Conservation (phyloP, 2,888 invertebrate genomes). For the Spodoptera littoralis region DNA sequence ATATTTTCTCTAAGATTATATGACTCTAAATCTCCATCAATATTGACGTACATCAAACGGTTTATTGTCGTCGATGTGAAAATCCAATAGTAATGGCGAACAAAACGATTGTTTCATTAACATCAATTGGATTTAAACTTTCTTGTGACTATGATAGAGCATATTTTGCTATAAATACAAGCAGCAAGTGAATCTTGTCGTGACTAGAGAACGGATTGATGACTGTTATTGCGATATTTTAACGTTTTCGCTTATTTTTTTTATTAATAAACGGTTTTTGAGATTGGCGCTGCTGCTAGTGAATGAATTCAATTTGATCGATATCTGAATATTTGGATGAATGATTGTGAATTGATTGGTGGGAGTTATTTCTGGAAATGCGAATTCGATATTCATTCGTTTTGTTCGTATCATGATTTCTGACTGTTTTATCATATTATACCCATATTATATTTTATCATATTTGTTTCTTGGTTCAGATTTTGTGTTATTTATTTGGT, state of each 20-base stretch:
- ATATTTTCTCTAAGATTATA: neutral
- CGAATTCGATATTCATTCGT: neutral
- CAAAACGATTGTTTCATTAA: conserved; percentile 14
- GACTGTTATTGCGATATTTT: conserved; percentile 38
- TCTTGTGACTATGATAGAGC: conserved; percentile 5
- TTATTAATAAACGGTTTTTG: conserved; percentile 20
- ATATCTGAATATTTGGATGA: conserved; percentile 1
- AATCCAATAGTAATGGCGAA: conserved; percentile 31
- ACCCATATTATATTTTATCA: too few relatives aligned
- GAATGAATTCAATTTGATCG: conserved; percentile 12
- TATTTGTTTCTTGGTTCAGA: too few relatives aligned
- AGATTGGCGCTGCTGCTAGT: conserved; percentile 27
- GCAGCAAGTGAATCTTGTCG: conserved; percentile 41
- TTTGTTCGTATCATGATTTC: too few relatives aligned
- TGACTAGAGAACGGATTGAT: conserved; percentile 44
- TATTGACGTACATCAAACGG: conserved; percentile 22
- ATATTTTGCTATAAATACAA: conserved; percentile 19
- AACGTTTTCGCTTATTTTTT: conserved; percentile 55
- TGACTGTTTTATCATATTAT: neutral
- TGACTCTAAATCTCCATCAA: conserved; percentile 2
- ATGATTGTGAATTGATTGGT: neutral
- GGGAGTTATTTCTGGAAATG: conserved; percentile 1
- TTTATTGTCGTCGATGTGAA: conserved; percentile 27
- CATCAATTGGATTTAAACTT: conserved; percentile 18
- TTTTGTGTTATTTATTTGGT: too few relatives aligned